Base-by-base conservation (phyloP, 2,888 invertebrate species). In the Dicranocentrus wangi region DNA sequence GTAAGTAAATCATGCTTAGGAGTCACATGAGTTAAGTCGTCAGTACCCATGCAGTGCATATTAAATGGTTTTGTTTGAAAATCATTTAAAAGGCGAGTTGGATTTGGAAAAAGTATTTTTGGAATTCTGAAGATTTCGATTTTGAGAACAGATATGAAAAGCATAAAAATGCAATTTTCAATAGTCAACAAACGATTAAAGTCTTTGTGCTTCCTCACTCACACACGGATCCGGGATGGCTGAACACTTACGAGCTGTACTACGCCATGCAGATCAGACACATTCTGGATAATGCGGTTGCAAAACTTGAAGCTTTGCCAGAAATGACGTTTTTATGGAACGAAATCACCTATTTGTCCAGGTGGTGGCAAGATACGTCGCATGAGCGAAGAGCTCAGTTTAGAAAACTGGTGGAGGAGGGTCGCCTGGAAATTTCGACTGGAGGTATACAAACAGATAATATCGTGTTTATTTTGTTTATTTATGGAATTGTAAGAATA, bases 151-250 rank as follows among this genome's bases (percentile, higher is more conserved):
- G 68, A 19, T 93, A 84, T 92, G 95, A 72, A 95, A 93, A 88
- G 91, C 91, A 76, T 91, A 93, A 81, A 93, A 92, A 87, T 93
- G 93, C 55, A 76, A 77, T 47, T 13, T 76, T 79, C 21, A 73
- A 28, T 5, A 43, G 27, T n/a, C 43, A 58, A 15, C 65, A 81
- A 21, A 70, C 61, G 10, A 39, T 84, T 28, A 83, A 85, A 80
- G 83, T 85, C 10, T 78, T 85, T 61, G 83, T 85, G 1, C 73
- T 85, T 19, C 85, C 85, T 8, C 55, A 63, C 32, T 51, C 98
- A 98, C 90, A 97, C 63, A 85, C 97, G 88, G 99, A 99, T 89
- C 98, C 98, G 0, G 98, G 98, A 25, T 99, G 99, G 99, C 90
- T 98, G 87, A 94, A 95, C 89, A 98, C 98, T 0, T 96, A 97